Percentiles rank a stretch among this genome's conserved stretches.
These are phyloP conservation scores for Schizaphis graminum DNA, from an alignment of 2,888 invertebrate genomes.

Conservation along the genomic window DNA sequence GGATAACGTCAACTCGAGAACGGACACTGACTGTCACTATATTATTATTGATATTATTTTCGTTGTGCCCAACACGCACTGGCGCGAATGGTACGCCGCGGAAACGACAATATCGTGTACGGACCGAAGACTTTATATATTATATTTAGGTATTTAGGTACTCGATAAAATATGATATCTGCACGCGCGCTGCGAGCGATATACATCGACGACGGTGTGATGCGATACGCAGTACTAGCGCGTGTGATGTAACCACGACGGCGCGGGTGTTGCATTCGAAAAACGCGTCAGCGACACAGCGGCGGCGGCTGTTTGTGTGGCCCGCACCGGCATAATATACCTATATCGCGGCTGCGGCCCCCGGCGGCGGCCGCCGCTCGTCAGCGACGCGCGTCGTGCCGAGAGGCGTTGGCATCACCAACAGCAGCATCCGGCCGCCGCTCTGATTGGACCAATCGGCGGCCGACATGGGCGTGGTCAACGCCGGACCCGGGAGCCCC, in stretches of 20 bases:
- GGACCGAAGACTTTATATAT: not conserved
- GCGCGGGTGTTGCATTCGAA: not conserved
- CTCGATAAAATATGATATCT: not conserved
- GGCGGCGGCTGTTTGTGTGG: not conserved
- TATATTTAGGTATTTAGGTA: not conserved
- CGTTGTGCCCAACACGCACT: not conserved
- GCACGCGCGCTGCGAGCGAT: not conserved
- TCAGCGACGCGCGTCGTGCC: conserved; percentile 8
- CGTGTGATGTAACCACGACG: not conserved
- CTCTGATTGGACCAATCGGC: conserved; percentile 61
- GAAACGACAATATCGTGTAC: not conserved
- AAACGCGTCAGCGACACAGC: not conserved
- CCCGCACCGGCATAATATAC: conserved; percentile 62
- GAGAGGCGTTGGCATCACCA: not conserved
- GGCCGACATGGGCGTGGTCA: conserved; percentile 42
- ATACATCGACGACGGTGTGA: not conserved
- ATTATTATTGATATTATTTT: not conserved
- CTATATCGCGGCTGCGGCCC: conserved; percentile 15
- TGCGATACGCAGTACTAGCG: not conserved
- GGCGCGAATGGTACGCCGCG: not conserved
- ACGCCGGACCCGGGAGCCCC: conserved; percentile 7
- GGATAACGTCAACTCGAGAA: not conserved
- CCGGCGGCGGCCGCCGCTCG: conserved; percentile 43
- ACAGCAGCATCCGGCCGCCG: conserved; percentile 53
- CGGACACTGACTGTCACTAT: not conserved